phyloP scores from a whole-genome alignment of 2,797 vertebrate genomes.

The Glossophaga mutica region DNA sequence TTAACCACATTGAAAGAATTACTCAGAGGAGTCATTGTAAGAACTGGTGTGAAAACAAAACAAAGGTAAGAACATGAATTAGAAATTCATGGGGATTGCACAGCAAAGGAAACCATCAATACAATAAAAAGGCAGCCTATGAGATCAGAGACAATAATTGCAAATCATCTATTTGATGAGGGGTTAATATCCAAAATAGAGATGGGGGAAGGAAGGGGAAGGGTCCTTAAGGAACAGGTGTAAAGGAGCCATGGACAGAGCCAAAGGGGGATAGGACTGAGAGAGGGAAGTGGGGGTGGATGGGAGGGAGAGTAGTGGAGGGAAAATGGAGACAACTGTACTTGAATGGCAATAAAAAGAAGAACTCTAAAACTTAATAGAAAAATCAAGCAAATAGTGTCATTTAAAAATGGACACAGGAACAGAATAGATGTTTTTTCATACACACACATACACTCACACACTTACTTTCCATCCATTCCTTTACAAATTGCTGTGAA shows the following conservation, averaged over 20 bases:
- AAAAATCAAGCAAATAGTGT: not conserved
- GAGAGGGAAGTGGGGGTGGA: no score
- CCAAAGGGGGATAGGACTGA: no score
- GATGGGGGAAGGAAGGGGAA: no score
- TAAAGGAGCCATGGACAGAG: no score
- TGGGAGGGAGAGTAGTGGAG: no score
- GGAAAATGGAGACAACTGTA: no score
- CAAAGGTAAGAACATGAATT: not conserved
- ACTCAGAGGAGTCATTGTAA: conserved; percentile 28
- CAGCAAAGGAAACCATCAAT: not conserved
- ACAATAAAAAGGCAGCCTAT: not conserved
- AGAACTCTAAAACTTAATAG: not conserved
- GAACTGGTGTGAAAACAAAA: not conserved
- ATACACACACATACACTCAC: no score
- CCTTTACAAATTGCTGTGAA: not conserved
- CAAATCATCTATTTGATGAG: not conserved
- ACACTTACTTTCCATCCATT: not conserved
- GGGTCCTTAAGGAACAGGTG: no score
- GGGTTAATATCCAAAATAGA: not conserved
- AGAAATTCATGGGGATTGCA: not conserved
- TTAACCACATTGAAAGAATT: conserved; percentile 51
- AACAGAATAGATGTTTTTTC: not conserved
- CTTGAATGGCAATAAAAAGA: no score
- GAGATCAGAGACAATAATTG: not conserved
- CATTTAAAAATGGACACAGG: not conserved